Evolutionary conservation across 2,888 invertebrate species (phyloP).

Genomic region (Chalcis sispes): DNA sequence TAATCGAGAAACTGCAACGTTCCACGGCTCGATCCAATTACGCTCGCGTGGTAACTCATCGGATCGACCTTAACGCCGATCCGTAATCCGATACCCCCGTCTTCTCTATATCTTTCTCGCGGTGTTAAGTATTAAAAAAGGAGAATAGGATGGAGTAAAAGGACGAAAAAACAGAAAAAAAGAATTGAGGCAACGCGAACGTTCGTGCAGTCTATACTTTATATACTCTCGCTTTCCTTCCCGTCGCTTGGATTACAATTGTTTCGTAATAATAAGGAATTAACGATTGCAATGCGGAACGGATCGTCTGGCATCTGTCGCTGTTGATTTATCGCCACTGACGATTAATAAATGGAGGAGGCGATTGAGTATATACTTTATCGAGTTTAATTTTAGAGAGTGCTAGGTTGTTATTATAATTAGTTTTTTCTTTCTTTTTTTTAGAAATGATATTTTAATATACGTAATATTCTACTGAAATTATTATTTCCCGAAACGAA

Average conservation of each 20-base stretch:
- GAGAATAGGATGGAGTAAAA: neutral
- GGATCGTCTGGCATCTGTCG: too few species aligned
- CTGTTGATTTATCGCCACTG: too few species aligned
- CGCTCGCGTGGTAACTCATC: constrained; percentile 58
- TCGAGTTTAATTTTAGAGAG: too few species aligned
- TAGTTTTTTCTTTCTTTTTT: too few species aligned
- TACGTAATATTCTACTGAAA: too few species aligned
- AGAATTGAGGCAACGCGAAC: neutral
- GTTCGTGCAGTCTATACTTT: neutral
- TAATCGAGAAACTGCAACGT: constrained; percentile 54
- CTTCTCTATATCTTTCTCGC: neutral
- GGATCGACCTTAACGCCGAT: constrained; percentile 60
- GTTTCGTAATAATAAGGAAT: constrained; percentile 20
- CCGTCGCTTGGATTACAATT: constrained; percentile 25
- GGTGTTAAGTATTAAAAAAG: too few species aligned
- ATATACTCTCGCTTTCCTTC: neutral
- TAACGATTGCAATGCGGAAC: too few species aligned
- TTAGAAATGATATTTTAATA: too few species aligned
- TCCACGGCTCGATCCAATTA: constrained; percentile 61
- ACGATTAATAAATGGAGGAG: neutral
- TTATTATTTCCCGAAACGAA: too few species aligned
- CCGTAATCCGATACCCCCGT: constrained; percentile 60
- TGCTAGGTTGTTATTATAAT: too few species aligned
- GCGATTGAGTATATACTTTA: too few species aligned
- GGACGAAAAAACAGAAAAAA: neutral